Base-by-base conservation (phyloP, 1,140 invertebrate species). In the Agraylea sexmaculata region DNA sequence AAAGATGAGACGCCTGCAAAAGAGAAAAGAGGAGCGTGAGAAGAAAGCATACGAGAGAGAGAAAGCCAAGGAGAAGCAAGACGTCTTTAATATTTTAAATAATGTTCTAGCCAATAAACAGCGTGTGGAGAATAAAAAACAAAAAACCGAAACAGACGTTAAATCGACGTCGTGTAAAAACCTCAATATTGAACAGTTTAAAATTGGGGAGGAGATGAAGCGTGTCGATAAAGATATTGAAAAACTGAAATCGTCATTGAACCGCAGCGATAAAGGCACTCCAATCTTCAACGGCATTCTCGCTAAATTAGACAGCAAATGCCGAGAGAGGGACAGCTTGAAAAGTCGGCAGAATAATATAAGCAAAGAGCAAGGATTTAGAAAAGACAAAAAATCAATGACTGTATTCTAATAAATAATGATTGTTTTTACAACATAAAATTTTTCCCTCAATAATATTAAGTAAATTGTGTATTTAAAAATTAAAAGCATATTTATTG, bases 61-160 rank as follows among this genome's bases (percentile, higher is more conserved):
- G 42, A 71, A 73, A 28, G 59, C 73, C 40, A 62, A 58, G 6
- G 66, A 73, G 43, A 59, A 65, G 47, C 65, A 63, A 35, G 71
- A 80, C 60, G 75, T 90, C 8, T 90, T 91, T 59, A 78, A 82
- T 55, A 85, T 90, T 53, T 71, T 91, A 8, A 91, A 91, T 55
- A 70, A 68, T 23, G 78, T 75, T 35, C 57, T 89, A 2, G 52
- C 62, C 11, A 58, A 58, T 1, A 51, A 56, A 31, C 21, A 19
- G 33, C 52, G 51, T 45, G n/a, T 46, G 27, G 54, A 57, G 1
- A 27, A 45, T 16, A 15, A 42, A 4, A 51, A 55, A 28, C 17
- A 50, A 32, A 37, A 52, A 15, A 51, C 49, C 42, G 39, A 31
- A 20, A 31, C 41, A 3, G 52, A 58, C 45, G 67, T 71, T 28